Evolutionary conservation across 2,888 invertebrate genomes (phyloP).

Genomic region (Phaonia tiefii): DNA sequence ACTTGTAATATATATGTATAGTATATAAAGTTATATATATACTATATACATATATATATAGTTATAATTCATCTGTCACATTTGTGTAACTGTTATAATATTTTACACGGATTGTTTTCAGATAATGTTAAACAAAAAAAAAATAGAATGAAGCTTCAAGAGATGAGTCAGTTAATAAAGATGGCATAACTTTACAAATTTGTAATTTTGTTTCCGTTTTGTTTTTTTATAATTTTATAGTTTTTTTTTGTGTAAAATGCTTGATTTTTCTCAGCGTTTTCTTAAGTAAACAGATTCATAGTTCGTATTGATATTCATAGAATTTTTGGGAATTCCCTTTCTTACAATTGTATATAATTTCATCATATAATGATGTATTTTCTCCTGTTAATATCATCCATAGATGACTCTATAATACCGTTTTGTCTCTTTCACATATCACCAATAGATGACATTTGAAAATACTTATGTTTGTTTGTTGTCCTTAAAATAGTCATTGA

Average conservation of each 20-base stretch:
- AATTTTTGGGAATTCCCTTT: background rate
- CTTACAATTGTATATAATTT: background rate
- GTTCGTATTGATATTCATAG: conserved; percentile 25
- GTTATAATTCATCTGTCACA: conserved; percentile 36
- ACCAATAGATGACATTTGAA: conserved; percentile 9
- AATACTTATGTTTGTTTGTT: background rate
- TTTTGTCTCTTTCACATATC: background rate
- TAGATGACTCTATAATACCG: background rate
- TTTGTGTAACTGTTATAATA: conserved; percentile 16
- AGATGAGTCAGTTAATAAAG: conserved; percentile 46
- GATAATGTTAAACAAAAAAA: conserved; percentile 5
- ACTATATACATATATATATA: background rate
- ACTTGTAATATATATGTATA: conserved; percentile 21
- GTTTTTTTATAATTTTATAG: background rate
- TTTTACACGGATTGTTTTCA: conserved; percentile 44
- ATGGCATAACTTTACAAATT: too few relatives aligned
- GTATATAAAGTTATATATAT: conserved; percentile 20
- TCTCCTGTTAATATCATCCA: too few relatives aligned
- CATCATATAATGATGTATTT: conserved; percentile 34
- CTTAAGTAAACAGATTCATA: conserved; percentile 5
- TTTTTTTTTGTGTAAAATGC: conserved; percentile 7
- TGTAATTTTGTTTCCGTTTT: too few relatives aligned
- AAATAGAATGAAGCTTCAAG: background rate
- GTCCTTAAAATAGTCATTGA: background rate
- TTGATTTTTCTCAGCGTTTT: background rate